A percentile compares a stretch with the other conserved stretches of the same genome.
These are phyloP conservation scores for Enteromius unitaeniatus DNA, from an alignment of 2,797 vertebrate genomes.

Conservation along the genomic window DNA sequence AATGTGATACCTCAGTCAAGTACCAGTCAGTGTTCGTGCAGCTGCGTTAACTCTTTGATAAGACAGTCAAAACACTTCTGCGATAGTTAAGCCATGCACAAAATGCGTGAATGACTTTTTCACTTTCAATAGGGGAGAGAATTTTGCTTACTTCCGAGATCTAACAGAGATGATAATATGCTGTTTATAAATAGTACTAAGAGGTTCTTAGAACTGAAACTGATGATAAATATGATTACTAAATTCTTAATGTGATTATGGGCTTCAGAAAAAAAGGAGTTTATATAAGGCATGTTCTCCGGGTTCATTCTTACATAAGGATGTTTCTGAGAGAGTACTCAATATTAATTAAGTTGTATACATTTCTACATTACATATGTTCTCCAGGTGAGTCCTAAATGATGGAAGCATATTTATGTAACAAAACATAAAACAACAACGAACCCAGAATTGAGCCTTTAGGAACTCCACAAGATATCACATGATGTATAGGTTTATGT, in stretches of 20 bases:
- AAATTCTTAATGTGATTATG: conserved; percentile 13
- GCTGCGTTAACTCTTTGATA: conserved; percentile 14
- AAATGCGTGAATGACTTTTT: conserved; percentile 24
- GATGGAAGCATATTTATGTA: neutral
- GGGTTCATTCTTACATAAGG: neutral
- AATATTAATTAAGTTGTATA: neutral
- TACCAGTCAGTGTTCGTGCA: conserved; percentile 7
- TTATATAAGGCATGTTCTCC: neutral
- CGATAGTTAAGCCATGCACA: neutral
- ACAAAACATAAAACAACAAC: neutral
- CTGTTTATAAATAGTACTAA: conserved; percentile 14
- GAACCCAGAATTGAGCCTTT: neutral
- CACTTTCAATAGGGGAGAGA: neutral
- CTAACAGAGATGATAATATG: conserved; percentile 20
- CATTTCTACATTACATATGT: neutral
- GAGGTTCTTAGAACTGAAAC: neutral
- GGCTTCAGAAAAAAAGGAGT: neutral
- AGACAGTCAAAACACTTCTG: conserved; percentile 17
- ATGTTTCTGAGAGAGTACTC: neutral
- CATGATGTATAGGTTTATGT: neutral
- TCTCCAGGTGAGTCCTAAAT: neutral
- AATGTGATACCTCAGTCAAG: neutral
- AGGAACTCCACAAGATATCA: neutral
- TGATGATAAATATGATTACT: neutral
- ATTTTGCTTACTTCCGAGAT: conserved; percentile 1